Evolutionary conservation across 92 coral and sea anemone genomes (phyloP), one percentile per base, ranked within the genome.

Genomic region (Epizoanthus ramosus): DNA sequence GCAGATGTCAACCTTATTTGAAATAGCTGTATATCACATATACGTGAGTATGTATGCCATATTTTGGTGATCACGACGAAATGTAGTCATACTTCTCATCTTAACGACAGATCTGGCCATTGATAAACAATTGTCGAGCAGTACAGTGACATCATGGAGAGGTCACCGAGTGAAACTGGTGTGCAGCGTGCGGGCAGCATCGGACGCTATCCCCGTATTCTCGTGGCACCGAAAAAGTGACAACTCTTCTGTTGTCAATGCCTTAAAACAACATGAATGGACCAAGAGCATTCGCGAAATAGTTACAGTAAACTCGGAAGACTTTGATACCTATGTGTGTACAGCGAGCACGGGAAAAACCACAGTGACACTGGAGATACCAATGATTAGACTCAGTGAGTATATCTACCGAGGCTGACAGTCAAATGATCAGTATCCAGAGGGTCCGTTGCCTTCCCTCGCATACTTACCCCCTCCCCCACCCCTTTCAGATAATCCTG

Each of bases 141-240:
- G 35, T 56, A 37, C 63, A 77, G 82, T 61, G 71, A 61, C 22
- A 8, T 77, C 82, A 37, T 77, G 82, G 82, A 9, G 21, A 4
- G 24, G 8, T 3, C 71, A 61, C 18, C 82, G 60, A 5, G 82
- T 77, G 16, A 13, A 4, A 12, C 37, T 77, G 35, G 43, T 39
- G 82, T 77, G 82, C 68, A 77, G 82, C 28, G 82, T 77, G 37
- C 82, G 82, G 17, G 82, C 82, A 6, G 82, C 82, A 22, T 69
- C 82, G 6, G 14, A 37, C 16, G 71, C 57, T 33, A 24, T 8
- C 23, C 82, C 70, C 19, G 66, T 13, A 10, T 77, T 77, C 82
- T 77, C 82, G 37, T 77, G 82, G 82, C 57, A 61, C 6, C 63
- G n/a, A 69, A 77, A 77, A 14, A 69, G n/a, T 23, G 59, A 77